These are phyloP conservation scores for Brachyopa scutellaris DNA, from an alignment of 2,888 invertebrate species.

Conservation along the genomic window DNA sequence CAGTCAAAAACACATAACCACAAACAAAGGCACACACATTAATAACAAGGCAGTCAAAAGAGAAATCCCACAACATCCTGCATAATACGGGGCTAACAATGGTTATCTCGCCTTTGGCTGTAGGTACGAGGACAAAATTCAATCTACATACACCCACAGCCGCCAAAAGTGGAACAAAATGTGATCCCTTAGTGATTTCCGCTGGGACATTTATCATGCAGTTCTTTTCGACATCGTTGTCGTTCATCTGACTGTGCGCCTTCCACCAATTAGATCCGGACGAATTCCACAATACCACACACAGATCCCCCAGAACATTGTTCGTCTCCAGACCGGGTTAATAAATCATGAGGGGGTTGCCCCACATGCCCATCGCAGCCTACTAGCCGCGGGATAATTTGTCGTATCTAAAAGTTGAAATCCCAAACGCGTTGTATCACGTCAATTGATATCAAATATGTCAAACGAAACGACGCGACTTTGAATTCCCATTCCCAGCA, in stretches of 20 bases:
- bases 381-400: not conserved
- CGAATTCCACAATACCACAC: conserved; percentile 23
- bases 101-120: conserved; percentile 4
- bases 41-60: conserved; percentile 36
- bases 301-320: conserved; percentile 10
- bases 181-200: conserved; percentile 61
- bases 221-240: conserved; percentile 30
- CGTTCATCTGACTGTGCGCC: conserved; percentile 36
- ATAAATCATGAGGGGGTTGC: conserved; percentile 36
- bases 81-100: conserved; percentile 20
- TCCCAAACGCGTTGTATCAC: conserved; percentile 38
- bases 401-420: conserved; percentile 28
- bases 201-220: conserved; percentile 56
- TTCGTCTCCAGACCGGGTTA: conserved; percentile 31
- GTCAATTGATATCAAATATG: conserved; percentile 60
- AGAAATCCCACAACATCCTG: not conserved
- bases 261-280: conserved; percentile 50
- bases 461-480: conserved; percentile 47
- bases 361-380: not conserved
- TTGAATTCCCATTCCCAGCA: conserved; percentile 9
- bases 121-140: not conserved
- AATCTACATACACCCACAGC: not conserved
- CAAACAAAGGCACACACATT: conserved; percentile 35
- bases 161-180: conserved; percentile 8
- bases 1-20: not conserved